Evolutionary conservation across 2,888 invertebrate species (phyloP).

Genomic region (Euzetes globulus): DNA sequence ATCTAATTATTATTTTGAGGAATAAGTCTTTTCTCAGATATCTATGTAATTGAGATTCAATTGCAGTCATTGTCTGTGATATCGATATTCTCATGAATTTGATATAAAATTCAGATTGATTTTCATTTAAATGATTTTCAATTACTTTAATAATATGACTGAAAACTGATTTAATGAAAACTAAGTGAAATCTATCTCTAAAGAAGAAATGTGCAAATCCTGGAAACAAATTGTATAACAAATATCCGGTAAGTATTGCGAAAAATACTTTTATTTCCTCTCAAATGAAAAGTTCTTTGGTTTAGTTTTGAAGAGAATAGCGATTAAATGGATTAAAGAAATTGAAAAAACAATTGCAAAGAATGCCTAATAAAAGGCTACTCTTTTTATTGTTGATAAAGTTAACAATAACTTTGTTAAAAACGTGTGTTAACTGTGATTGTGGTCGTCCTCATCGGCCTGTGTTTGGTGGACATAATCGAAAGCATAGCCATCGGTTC

Average conservation of each 20-base stretch:
- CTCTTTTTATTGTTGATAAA: not conserved
- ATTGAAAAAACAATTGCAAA: slow-evolving; percentile 46
- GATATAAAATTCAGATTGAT: too few species aligned
- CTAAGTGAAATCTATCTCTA: too few species aligned
- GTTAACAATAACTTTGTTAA: not conserved
- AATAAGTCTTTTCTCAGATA: too few species aligned
- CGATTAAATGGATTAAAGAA: slow-evolving; percentile 46
- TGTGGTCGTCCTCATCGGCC: slow-evolving; percentile 6
- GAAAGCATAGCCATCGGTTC: not conserved
- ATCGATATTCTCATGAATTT: too few species aligned
- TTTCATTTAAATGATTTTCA: too few species aligned
- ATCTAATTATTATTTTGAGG: too few species aligned
- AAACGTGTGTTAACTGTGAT: not conserved
- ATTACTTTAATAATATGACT: too few species aligned
- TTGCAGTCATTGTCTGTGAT: too few species aligned
- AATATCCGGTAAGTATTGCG: not conserved
- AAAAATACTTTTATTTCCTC: not conserved
- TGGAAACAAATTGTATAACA: not conserved
- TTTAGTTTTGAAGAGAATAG: not conserved
- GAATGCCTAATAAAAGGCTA: not conserved
- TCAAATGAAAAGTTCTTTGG: not conserved
- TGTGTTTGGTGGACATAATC: not conserved
- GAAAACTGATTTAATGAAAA: too few species aligned
- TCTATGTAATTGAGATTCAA: too few species aligned
- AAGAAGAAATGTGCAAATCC: not conserved